phyloP scores from a whole-genome alignment of 2,888 invertebrate species.

The Plutella xylostella region DNA sequence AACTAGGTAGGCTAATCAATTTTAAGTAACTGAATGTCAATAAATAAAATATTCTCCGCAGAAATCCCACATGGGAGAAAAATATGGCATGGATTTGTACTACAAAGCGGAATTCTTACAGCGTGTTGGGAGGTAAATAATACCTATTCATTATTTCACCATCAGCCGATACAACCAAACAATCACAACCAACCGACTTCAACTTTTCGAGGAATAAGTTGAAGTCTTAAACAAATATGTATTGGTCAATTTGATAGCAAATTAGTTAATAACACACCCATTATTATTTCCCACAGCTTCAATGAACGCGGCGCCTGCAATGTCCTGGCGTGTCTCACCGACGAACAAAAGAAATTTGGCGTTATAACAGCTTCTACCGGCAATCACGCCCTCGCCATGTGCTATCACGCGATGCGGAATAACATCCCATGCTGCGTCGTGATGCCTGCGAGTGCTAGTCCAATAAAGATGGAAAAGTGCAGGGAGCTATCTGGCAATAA shows the following conservation, averaged over 20 bases:
- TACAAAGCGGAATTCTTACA: constrained; percentile 95
- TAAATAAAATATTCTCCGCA: too few relatives aligned
- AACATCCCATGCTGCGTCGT: constrained; percentile 78
- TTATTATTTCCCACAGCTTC: too few relatives aligned
- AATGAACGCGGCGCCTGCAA: constrained; percentile 94
- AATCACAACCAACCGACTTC: too few relatives aligned
- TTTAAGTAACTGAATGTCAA: too few relatives aligned
- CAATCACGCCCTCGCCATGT: constrained; percentile 87
- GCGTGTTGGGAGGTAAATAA: constrained; percentile 84
- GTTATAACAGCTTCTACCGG: constrained; percentile 92
- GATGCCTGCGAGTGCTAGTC: constrained; percentile 89
- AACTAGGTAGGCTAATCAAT: too few relatives aligned
- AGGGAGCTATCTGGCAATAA: constrained; percentile 82
- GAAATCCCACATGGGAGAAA: constrained; percentile 81
- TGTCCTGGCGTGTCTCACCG: constrained; percentile 77
- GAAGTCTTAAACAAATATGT: too few relatives aligned
- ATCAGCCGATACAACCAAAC: too few relatives aligned
- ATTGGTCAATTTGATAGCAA: too few relatives aligned
- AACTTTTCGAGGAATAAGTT: too few relatives aligned
- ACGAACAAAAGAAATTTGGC: constrained; percentile 80
- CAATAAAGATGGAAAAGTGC: constrained; percentile 91
- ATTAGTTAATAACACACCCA: too few relatives aligned
- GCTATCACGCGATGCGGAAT: constrained; percentile 78
- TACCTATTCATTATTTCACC: too few relatives aligned
- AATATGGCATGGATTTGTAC: constrained; percentile 86